Conservation (phyloP, 1,140 invertebrate species). For the Eriosoma lanigerum region DNA sequence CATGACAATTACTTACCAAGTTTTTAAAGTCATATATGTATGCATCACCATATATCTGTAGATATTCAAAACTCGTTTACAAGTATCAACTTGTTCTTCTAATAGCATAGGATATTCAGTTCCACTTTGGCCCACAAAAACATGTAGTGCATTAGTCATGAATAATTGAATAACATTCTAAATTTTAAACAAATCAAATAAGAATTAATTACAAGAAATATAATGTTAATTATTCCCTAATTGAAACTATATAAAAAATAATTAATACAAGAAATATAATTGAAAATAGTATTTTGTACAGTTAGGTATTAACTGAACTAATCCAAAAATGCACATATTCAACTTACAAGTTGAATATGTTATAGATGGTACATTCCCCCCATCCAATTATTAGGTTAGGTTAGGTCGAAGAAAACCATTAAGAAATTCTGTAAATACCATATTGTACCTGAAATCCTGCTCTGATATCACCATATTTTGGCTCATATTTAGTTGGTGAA, state of each 20-base stretch:
- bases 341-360: no score
- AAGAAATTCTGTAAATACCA: no score
- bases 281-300: no score
- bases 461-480: constrained; percentile 35
- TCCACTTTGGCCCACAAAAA: constrained; percentile 79
- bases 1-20: constrained; percentile 70
- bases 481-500: constrained; percentile 1
- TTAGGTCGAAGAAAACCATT: no score
- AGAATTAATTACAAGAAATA: no score
- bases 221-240: no score
- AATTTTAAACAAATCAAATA: constrained; percentile 54
- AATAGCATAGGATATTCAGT: constrained; percentile 62
- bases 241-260: no score
- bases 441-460: constrained; percentile 34
- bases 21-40: constrained; percentile 84
- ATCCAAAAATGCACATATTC: no score
- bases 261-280: no score
- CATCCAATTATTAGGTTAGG: no score
- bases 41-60: constrained; percentile 98
- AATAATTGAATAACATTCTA: constrained; percentile 91
- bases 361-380: no score
- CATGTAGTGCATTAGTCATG: constrained; percentile 92
- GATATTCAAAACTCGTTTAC: constrained; percentile 93
- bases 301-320: no score
- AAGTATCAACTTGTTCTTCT: constrained; percentile 93